A percentile compares a stretch with the other conserved stretches of the same genome.
phyloP scores from a whole-genome alignment of 2,797 vertebrate species.

The Rhynchonycteris naso region DNA sequence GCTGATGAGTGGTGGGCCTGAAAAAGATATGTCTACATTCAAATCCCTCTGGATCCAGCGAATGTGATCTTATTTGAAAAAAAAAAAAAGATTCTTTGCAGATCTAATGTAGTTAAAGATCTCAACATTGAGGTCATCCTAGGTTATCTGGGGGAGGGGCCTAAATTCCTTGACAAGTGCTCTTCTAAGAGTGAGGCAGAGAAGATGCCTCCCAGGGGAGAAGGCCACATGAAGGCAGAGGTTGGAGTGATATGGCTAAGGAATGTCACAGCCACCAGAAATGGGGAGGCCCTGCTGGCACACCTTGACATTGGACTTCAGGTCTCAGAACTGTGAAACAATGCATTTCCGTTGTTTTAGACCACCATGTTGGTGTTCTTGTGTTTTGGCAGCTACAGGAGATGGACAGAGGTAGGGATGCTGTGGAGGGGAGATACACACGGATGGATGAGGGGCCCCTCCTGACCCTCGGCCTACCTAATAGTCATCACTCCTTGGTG shows the following conservation, averaged over 20 bases:
- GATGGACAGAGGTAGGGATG: background rate
- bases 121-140: background rate
- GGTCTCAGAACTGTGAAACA: background rate
- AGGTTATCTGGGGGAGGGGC: background rate
- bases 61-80: background rate
- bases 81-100: background rate
- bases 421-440: background rate
- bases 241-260: background rate
- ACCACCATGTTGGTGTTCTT: background rate
- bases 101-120: background rate
- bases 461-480: background rate
- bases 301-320: background rate
- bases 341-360: background rate
- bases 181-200: background rate
- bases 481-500: fast-evolving
- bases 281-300: background rate
- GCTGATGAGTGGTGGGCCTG: background rate
- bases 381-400: background rate
- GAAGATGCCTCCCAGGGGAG: background rate
- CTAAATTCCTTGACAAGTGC: background rate
- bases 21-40: background rate
- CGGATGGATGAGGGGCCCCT: background rate
- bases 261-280: fast-evolving
- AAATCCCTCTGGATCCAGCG: background rate
- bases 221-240: background rate